Base-by-base conservation (phyloP, 2,113 vertebrate species). In the Callaeas wilsoni region DNA sequence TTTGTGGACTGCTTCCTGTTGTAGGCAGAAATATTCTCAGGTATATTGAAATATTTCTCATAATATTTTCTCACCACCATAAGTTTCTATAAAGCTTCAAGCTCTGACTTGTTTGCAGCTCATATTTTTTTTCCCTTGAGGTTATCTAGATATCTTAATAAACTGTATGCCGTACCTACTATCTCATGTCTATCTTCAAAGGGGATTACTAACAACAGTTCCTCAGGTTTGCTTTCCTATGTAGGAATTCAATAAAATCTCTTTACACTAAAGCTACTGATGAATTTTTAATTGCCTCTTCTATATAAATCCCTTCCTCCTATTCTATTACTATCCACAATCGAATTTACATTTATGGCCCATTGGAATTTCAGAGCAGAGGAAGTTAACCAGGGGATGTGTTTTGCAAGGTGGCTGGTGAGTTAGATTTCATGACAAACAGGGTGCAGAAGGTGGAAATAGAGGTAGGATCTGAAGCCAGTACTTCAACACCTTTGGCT, bases 311-410 rank as follows among this genome's bases (percentile, higher is more conserved):
- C 42, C 35, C 35, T 74, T 64, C 42, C 9, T 68, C 35, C 27
- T 76, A 26, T 37, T 90, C 57, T 59, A 14, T 55, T 46, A 52
- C 23, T 69, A 32, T 29, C 26, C 29, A 49, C 7, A 71, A 44
- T 6, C 1, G 0, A 83, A 71, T 19, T 77, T 92, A 22, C 0
- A 1, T 39, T 83, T 71, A 77, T 42, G 10, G 1, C 2, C 50
- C 8, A 23, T 11, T 35, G 32, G 56, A 89, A 94, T 81, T 89
- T 67, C 27, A 65, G 35, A 64, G 13, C 10, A 47, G 46, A 41
- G 0, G 1, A 18, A 71, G 18, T 16, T 73, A 75, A 65, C 39
- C 9, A 35, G 14, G 12, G 13, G 3, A 21, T 52, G 14, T 1
- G 8, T 29, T 93, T 86, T 57, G 50, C 26, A 47, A 59, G 9